These are phyloP conservation scores for Coecobrya sp. DNA, from an alignment of 2,888 invertebrate species.

Conservation along the genomic window DNA sequence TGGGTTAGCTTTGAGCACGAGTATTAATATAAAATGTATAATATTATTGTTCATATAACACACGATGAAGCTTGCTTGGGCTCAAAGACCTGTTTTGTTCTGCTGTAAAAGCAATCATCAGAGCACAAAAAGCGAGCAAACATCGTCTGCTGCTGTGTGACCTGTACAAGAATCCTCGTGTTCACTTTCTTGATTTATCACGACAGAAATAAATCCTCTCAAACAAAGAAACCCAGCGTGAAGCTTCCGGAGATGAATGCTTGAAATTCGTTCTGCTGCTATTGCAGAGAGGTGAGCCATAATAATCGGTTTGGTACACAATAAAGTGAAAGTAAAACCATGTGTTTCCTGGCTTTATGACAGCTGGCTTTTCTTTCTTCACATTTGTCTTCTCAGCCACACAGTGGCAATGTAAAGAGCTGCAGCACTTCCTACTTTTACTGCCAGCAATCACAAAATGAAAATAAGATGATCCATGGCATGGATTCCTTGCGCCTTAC, in stretches of 20 bases:
- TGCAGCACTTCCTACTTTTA: neutral
- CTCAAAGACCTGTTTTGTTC: neutral
- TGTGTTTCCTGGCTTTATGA: constrained; percentile 65
- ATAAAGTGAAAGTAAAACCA: constrained; percentile 48
- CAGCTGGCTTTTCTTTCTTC: constrained; percentile 15
- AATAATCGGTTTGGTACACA: constrained; percentile 46
- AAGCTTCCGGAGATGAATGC: constrained; percentile 72
- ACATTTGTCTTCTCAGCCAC: constrained; percentile 28
- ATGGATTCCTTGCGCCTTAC: neutral
- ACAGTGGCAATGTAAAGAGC: neutral
- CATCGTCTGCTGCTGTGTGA: constrained; percentile 36
- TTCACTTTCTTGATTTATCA: constrained; percentile 73
- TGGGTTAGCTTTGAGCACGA: neutral
- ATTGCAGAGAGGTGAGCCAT: constrained; percentile 46
- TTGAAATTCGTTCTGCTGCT: constrained; percentile 24
- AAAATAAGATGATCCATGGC: neutral
- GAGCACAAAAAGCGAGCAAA: constrained; percentile 40
- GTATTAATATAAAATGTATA: neutral
- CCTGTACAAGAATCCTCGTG: constrained; percentile 55
- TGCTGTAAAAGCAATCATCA: constrained; percentile 49
- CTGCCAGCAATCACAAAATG: neutral
- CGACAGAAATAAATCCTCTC: constrained; percentile 68
- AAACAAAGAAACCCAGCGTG: constrained; percentile 57
- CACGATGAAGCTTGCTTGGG: neutral
- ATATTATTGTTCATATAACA: neutral